phyloP scores from a whole-genome alignment of 2,113 vertebrate genomes.

The Siniperca knerii region DNA sequence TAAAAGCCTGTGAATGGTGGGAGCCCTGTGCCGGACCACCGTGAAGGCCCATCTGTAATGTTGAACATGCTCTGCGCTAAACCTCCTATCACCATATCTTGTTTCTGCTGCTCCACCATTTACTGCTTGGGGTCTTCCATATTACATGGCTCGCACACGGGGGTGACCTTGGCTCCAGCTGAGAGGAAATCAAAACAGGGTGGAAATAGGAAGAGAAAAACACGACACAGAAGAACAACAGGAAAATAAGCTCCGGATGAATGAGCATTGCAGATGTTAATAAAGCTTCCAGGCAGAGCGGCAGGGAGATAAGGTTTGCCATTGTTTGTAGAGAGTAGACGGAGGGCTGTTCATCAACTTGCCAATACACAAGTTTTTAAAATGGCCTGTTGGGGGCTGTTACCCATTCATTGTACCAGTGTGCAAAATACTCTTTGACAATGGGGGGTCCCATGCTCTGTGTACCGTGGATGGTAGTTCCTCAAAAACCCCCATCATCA shows the following conservation, averaged over 20 bases:
- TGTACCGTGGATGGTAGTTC: background rate
- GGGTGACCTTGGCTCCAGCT: constrained; percentile 59
- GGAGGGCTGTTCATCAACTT: constrained; percentile 26
- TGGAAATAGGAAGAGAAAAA: constrained; percentile 31
- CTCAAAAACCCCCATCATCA: no score
- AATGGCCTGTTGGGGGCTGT: background rate
- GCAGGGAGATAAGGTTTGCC: constrained; percentile 38
- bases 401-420: background rate
- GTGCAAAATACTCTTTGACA: background rate
- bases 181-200: constrained; percentile 57
- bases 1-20: constrained; percentile 56
- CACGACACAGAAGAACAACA: constrained; percentile 27
- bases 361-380: background rate
- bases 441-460: background rate
- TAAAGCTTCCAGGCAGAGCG: constrained; percentile 37
- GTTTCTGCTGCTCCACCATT: constrained; percentile 49
- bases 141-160: constrained; percentile 38
- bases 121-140: constrained; percentile 22
- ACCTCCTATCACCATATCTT: constrained; percentile 61
- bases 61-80: constrained; percentile 41
- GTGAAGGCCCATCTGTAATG: constrained; percentile 58
- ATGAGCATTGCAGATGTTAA: constrained; percentile 45
- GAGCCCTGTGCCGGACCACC: constrained; percentile 9
- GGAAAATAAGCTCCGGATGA: constrained; percentile 26
- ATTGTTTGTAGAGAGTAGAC: background rate